Evolutionary conservation across 2,113 vertebrate species (phyloP), one percentile per base, ranked within the genome.

Genomic region (Aptenodytes patagonicus): DNA sequence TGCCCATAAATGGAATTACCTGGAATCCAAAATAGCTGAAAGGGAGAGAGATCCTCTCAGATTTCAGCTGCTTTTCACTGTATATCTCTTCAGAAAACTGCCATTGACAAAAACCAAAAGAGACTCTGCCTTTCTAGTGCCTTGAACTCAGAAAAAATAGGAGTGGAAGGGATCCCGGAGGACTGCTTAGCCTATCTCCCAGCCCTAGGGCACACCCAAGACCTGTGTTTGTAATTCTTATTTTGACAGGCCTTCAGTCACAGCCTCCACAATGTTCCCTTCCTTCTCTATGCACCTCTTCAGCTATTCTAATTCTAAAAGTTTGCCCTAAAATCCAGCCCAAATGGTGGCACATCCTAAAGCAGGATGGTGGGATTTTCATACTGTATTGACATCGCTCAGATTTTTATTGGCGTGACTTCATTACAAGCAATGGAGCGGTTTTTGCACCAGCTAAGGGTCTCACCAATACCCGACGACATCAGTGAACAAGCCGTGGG

Each of bases 401-500:
- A 18, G 13, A 7, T 75, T 81, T 72, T 75, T 31, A 51, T 11
- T 47, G 29, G 12, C 0, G 0, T 57, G 34, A 42, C 42, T 66
- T 73, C 0, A 9, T n/a, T 20, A 22, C 13, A 29, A 26, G 17
- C 49, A 60, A 28, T 0, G 0, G 38, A 55, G 60, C 21, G 15
- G 40, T 60, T 93, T 93, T 34, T 46, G 34, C 36, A 52, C 9
- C 68, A 71, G 71, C 17, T 52, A 26, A 52, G 21, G 4, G 9
- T n/a, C 66, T 79, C 32, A 8, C 52, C 49, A 25, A 18, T 32
- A 54, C 13, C 17, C 3, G 7, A 22, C 16, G 15, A 51, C 14
- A 17, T 10, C 21, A 11, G 38, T 11, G 54, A 68, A 25, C 8
- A n/a, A 34, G 40, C 29, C 0, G 0, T 4, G 40, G n/a, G n/a